These are phyloP conservation scores for Oscheius sp. DNA, from an alignment of 2,888 invertebrate genomes.

Conservation along the genomic window DNA sequence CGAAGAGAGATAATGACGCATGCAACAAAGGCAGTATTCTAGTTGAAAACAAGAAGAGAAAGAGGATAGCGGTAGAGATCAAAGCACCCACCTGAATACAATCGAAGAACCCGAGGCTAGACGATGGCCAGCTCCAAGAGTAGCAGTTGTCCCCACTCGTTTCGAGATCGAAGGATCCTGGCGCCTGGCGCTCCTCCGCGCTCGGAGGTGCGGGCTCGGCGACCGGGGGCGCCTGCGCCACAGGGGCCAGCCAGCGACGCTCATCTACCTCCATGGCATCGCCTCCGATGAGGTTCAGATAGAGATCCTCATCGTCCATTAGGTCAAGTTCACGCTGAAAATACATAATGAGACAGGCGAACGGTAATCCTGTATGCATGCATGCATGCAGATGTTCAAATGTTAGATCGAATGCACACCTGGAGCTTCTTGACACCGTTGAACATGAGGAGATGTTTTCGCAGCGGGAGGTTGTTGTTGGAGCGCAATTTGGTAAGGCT, in stretches of 20 bases:
- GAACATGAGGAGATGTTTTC: conserved; percentile 62
- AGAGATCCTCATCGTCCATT: conserved; percentile 63
- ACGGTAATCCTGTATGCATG: conserved; percentile 13
- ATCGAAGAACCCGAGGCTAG: conserved; percentile 42
- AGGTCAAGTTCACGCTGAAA: conserved; percentile 59
- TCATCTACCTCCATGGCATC: conserved; percentile 45
- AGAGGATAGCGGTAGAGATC: background rate
- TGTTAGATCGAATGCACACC: conserved; percentile 37
- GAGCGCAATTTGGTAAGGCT: conserved; percentile 55
- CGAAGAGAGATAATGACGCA: conserved; percentile 33
- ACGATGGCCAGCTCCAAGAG: conserved; percentile 35
- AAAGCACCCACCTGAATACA: conserved; percentile 39
- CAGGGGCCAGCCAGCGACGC: conserved; percentile 39
- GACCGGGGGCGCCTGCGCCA: conserved; percentile 38
- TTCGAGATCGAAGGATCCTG: conserved; percentile 34
- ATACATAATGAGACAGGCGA: conserved; percentile 17
- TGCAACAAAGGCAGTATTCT: conserved; percentile 29
- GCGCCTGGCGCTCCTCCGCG: conserved; percentile 38
- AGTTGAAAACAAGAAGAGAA: conserved; percentile 12
- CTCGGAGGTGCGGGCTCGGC: conserved; percentile 36
- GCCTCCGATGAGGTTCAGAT: conserved; percentile 51
- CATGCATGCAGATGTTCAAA: background rate
- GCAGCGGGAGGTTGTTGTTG: conserved; percentile 54
- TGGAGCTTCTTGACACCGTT: conserved; percentile 60
- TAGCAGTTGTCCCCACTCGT: conserved; percentile 46